Percentiles rank a stretch among this genome's conserved stretches.
These are phyloP conservation scores for Onthophagus taurus DNA, from an alignment of 1,140 invertebrate genomes.

Conservation along the genomic window DNA sequence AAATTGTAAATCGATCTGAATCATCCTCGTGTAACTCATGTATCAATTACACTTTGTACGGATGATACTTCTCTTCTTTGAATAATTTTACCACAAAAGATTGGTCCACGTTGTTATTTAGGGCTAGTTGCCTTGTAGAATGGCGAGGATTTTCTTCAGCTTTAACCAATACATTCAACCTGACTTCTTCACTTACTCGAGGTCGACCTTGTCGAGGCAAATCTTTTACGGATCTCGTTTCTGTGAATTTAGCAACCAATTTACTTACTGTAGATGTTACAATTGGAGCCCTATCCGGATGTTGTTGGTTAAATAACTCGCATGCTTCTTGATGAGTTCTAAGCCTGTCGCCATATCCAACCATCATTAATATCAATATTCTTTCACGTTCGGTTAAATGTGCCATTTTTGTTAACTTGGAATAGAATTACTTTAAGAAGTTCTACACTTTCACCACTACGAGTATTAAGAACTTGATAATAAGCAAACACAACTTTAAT, in stretches of 20 bases:
- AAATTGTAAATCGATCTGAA: slow-evolving; percentile 7
- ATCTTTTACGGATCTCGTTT: slow-evolving; percentile 2
- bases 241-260: slow-evolving; percentile 7
- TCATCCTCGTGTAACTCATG: slow-evolving; percentile 7
- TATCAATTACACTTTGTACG: slow-evolving; percentile 1
- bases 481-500: too few relatives aligned
- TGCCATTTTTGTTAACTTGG: too few relatives aligned
- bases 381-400: too few relatives aligned
- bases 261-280: slow-evolving; percentile 7
- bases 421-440: too few relatives aligned
- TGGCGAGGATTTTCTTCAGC: background rate
- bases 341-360: too few relatives aligned
- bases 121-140: slow-evolving; percentile 3
- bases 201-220: background rate
- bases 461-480: too few relatives aligned
- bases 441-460: too few relatives aligned
- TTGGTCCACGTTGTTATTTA: background rate
- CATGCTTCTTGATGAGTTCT: too few relatives aligned
- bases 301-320: slow-evolving; percentile 6
- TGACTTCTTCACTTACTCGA: background rate
- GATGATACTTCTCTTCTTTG: slow-evolving; percentile 6
- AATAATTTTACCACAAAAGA: slow-evolving; percentile 3
- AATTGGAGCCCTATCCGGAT: slow-evolving; percentile 10
- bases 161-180: background rate
- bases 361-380: too few relatives aligned